phyloP scores from a whole-genome alignment of 23 tunicate genomes.

The Oikopleura dioica region DNA sequence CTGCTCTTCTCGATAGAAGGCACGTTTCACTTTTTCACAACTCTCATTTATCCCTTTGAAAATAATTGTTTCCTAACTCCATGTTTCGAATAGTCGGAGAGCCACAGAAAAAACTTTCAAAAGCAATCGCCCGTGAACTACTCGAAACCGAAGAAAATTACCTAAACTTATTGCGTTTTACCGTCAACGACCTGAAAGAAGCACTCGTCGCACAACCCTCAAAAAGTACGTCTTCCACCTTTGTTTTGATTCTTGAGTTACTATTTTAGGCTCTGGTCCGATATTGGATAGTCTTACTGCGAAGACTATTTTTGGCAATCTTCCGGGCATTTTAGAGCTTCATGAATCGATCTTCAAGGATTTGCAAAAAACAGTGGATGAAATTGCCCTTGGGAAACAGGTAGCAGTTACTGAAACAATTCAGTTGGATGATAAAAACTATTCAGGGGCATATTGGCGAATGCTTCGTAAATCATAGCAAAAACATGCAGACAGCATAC shows the following conservation, averaged over 20 bases:
- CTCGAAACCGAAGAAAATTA: not conserved
- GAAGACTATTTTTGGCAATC: not conserved
- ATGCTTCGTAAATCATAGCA: not conserved
- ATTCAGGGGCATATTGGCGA: no score
- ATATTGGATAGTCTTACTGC: not conserved
- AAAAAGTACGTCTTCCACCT: no score
- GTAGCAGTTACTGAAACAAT: no score
- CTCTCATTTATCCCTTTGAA: no score
- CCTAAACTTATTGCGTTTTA: not conserved
- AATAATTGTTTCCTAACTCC: no score
- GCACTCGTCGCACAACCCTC: no score
- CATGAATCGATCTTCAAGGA: not conserved
- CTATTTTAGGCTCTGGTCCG: no score
- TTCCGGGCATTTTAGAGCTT: not conserved
- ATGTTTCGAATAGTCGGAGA: no score
- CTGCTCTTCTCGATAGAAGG: no score
- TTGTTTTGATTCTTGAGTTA: no score
- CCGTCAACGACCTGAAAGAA: not conserved
- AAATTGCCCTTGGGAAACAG: not conserved
- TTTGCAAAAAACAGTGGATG: not conserved
- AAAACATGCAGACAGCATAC: not conserved
- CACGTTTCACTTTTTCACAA: no score
- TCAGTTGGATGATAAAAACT: no score
- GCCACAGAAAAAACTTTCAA: slow-evolving; percentile 10
- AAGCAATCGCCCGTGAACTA: not conserved